These are phyloP conservation scores for Sepioteuthis lessoniana DNA, from an alignment of 2,888 invertebrate species.

Conservation along the genomic window DNA sequence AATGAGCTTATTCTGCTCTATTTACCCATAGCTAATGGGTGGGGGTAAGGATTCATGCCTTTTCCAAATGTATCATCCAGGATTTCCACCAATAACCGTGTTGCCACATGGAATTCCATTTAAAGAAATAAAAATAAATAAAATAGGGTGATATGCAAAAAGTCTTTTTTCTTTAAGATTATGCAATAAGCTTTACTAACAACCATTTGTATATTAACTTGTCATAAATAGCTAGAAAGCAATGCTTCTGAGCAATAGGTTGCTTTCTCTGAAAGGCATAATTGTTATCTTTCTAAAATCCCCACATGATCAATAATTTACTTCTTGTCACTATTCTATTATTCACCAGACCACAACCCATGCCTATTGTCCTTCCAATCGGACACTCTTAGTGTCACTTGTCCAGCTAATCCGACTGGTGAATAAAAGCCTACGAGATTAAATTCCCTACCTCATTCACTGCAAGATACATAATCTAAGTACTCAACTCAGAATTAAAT, in stretches of 20 bases:
- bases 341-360: constrained; percentile 2
- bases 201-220: not conserved
- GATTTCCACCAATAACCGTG: too few species aligned
- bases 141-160: not conserved
- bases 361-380: not conserved
- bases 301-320: not conserved
- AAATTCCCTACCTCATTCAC: not conserved
- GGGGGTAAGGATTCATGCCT: too few species aligned
- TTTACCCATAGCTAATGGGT: too few species aligned
- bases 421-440: constrained; percentile 10
- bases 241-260: not conserved
- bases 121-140: too few species aligned
- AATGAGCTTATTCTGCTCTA: too few species aligned
- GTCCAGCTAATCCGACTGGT: not conserved
- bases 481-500: not conserved
- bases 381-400: constrained; percentile 21
- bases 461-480: not conserved
- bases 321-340: not conserved
- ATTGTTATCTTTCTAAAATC: not conserved
- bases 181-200: not conserved
- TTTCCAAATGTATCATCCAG: too few species aligned
- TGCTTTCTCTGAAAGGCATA: not conserved
- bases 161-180: not conserved
- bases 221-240: not conserved
- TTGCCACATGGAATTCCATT: too few species aligned